Conservation (phyloP, 2,113 vertebrate genomes). For the Heterocephalus glaber region DNA sequence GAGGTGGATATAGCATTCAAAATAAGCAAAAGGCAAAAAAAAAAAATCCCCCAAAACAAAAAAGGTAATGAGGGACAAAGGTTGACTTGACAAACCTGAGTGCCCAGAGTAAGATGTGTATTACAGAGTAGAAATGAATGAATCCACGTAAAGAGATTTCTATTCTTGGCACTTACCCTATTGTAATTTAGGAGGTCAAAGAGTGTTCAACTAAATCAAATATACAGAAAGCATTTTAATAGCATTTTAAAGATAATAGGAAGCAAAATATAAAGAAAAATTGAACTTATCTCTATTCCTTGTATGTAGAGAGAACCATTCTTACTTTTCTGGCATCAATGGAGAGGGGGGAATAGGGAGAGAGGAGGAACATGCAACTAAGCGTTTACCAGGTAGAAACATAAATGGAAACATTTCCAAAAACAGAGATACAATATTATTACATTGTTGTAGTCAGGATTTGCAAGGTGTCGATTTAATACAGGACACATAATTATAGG, state of each 20-base stretch:
- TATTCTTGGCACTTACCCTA: background rate
- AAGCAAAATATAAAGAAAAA: slow-evolving; percentile 17
- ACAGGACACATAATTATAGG: too few relatives aligned
- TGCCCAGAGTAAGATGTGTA: background rate
- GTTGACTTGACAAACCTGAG: background rate
- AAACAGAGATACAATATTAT: background rate
- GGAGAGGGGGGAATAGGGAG: background rate
- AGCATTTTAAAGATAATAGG: slow-evolving; percentile 4
- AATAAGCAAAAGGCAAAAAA: background rate
- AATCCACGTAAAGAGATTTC: background rate
- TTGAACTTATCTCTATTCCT: background rate
- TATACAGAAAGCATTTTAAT: background rate
- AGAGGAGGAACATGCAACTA: background rate
- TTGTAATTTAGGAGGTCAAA: background rate
- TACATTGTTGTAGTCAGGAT: too few relatives aligned
- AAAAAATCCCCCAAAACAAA: too few relatives aligned
- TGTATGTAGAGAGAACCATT: background rate
- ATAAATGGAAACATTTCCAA: background rate
- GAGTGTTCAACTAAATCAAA: background rate
- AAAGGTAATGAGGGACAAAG: background rate
- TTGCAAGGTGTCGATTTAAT: too few relatives aligned
- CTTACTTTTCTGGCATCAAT: background rate
- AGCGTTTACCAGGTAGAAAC: background rate
- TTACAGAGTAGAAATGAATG: background rate
- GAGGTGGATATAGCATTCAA: background rate